Evolutionary conservation across 2,888 invertebrate species (phyloP).

Genomic region (Drosophila nr. medialis): DNA sequence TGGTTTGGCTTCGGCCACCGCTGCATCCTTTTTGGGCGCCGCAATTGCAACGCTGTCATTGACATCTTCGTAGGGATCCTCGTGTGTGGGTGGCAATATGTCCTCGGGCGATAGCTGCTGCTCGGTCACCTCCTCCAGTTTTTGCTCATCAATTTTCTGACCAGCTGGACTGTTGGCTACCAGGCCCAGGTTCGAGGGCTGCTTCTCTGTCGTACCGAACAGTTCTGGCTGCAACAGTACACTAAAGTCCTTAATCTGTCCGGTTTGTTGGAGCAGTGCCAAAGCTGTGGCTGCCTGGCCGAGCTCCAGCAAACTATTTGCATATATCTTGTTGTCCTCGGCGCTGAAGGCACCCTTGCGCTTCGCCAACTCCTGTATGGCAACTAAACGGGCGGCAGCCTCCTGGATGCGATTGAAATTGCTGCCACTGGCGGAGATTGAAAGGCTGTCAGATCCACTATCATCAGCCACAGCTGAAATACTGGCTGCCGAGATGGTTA

Average conservation of each 20-base stretch:
- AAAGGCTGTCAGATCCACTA: constrained; percentile 16
- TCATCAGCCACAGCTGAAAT: constrained; percentile 53
- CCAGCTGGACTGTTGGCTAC: constrained; percentile 66
- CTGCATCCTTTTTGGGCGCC: constrained; percentile 87
- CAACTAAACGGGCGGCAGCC: constrained; percentile 87
- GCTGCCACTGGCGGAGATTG: constrained; percentile 61
- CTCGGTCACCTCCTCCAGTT: constrained; percentile 76
- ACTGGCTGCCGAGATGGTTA: constrained; percentile 85
- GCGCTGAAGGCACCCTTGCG: constrained; percentile 86
- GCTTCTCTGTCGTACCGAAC: constrained; percentile 72
- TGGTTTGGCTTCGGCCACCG: constrained; percentile 91
- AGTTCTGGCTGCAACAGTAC: constrained; percentile 83
- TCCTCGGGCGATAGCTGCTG: constrained; percentile 72
- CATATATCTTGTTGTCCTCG: constrained; percentile 87
- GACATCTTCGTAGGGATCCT: constrained; percentile 83
- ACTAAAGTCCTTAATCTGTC: constrained; percentile 86
- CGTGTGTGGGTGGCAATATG: constrained; percentile 81
- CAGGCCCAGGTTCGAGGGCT: constrained; percentile 62
- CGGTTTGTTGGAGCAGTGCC: constrained; percentile 86
- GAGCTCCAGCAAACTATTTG: constrained; percentile 86
- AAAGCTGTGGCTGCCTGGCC: constrained; percentile 87
- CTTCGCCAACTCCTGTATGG: constrained; percentile 87
- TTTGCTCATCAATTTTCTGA: constrained; percentile 70
- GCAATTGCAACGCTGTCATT: constrained; percentile 85
- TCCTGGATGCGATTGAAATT: constrained; percentile 87